Conservation (phyloP, 2,797 vertebrate genomes). For the Petrocephalus schoutedeni region DNA sequence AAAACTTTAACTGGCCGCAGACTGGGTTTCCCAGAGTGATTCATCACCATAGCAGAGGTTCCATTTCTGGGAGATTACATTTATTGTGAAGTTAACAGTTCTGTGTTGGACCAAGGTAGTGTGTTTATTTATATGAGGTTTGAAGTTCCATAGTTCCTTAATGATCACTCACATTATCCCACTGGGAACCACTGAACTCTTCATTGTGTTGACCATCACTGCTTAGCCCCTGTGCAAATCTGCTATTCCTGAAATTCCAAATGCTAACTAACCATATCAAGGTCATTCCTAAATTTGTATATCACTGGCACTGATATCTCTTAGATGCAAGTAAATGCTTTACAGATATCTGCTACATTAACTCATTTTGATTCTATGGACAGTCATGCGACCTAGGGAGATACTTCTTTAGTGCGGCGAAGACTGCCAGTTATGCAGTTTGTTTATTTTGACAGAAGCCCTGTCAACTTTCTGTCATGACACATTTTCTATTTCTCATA, state of each 20-base stretch:
- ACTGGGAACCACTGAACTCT: constrained; percentile 50
- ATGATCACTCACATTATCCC: constrained; percentile 39
- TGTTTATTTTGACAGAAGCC: background rate
- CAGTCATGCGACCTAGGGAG: background rate
- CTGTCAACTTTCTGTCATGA: constrained; percentile 35
- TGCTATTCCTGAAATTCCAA: constrained; percentile 42
- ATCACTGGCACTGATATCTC: background rate
- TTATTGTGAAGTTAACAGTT: constrained; percentile 22
- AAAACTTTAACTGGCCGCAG: constrained; percentile 49
- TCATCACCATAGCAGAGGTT: constrained; percentile 44
- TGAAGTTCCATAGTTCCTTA: constrained; percentile 43
- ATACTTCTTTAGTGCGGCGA: background rate
- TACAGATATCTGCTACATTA: background rate
- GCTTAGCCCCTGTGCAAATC: constrained; percentile 19
- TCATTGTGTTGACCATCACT: constrained; percentile 50
- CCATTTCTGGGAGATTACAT: constrained; percentile 25
- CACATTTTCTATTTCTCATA: constrained; percentile 26
- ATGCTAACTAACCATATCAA: constrained; percentile 18
- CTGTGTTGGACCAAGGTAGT: constrained; percentile 7
- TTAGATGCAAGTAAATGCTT: background rate
- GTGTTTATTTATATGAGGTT: constrained; percentile 9
- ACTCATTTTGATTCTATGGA: background rate
- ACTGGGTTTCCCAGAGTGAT: constrained; percentile 57
- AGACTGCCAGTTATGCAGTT: background rate
- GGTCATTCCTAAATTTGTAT: constrained; percentile 24